Base-by-base conservation (phyloP, 2,113 vertebrate species). In the Corydoras maculifer region DNA sequence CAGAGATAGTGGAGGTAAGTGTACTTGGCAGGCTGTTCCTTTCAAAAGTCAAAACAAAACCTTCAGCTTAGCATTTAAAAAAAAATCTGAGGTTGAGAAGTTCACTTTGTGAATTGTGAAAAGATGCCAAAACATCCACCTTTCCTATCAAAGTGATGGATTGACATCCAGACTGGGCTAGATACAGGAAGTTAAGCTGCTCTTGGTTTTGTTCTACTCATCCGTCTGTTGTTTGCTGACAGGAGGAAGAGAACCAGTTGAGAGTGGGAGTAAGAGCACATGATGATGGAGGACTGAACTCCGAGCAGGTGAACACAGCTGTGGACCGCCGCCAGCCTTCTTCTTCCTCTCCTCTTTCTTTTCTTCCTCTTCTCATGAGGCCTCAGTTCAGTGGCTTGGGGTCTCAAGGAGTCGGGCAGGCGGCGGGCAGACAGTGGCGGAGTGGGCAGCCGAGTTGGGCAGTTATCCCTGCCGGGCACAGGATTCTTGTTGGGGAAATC, bases 271-370 rank as follows among this genome's bases (percentile, higher is more conserved):
- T 79, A 77, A 84, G 83, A 75, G 80, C 74, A 79, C 74, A 82
- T 82, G 76, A 84, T 76, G 77, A 83, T 78, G 83, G 82, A 84
- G 81, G 81, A 84, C 32, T 73, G 72, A 79, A 82, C 76, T 77
- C 62, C 29, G 78, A 82, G 81, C 80, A 87, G 88, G 86, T 84
- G 85, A 88, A 88, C 84, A 75, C 88, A 90, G 87, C 87, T 89
- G 88, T 77, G 83, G 85, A 90, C 87, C 76, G 88, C 90, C 87
- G 87, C 78, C 82, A 87, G 88, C 87, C 84, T 82, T 86, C 82
- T 85, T 69, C 68, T 30, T 60, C 68, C 84, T 76, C 78, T 82
- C 81, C 80, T 82, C 79, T 35, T 85, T 85, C 84, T 86, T 83
- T 86, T 86, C 82, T 83, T 83, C 82, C 69, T 76, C 78, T 83